Base-by-base conservation (phyloP, 2,113 vertebrate genomes). In the Prochilodus magdalenae region DNA sequence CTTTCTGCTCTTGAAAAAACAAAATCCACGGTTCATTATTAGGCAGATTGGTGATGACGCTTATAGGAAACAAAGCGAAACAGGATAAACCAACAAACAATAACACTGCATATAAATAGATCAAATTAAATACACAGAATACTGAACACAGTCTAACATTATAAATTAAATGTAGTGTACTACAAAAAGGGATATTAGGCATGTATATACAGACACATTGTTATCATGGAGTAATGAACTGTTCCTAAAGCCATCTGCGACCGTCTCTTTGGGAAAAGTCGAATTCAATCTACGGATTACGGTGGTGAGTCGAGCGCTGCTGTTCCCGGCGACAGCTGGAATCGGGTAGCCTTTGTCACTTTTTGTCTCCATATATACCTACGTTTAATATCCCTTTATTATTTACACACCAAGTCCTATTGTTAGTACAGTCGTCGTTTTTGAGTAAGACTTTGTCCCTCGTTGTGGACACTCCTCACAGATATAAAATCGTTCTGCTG, bases 51-150 rank as follows among this genome's bases (percentile, higher is more conserved):
- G 55, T 75, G 75, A 87, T 77, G 80, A 80, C 24, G 29, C 78
- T 62, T 51, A 86, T 80, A 86, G 33, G 75, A 86, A 77, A 86
- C 51, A 80, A 87, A 75, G 78, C 73, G 81, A 84, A 85, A 83
- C 66, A n/a, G 33, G 82, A 79, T 81, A 69, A 83, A 69, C n/a
- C 71, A 71, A 63, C 49, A 67, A 67, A 85, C 75, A 83, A 91
- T 89, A 91, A 92, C 91, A 92, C 88, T 91, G 89, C 29, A 92
- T 92, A 92, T 92, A 93, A 93, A 94, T 93, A 94, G 86, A 80
- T 86, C 83, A 88, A 85, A 84, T 90, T 89, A 91, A 91, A 91
- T 90, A 90, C 79, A 91, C 76, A 82, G 81, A 91, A 93, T 90
- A 92, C 84, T 92, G 87, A 89, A 89, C 62, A 88, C 81, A 86